A percentile compares a stretch with the other conserved stretches of the same genome.
Evolutionary conservation across 2,797 vertebrate genomes (phyloP).

Genomic region (Anniella stebbinsi): DNA sequence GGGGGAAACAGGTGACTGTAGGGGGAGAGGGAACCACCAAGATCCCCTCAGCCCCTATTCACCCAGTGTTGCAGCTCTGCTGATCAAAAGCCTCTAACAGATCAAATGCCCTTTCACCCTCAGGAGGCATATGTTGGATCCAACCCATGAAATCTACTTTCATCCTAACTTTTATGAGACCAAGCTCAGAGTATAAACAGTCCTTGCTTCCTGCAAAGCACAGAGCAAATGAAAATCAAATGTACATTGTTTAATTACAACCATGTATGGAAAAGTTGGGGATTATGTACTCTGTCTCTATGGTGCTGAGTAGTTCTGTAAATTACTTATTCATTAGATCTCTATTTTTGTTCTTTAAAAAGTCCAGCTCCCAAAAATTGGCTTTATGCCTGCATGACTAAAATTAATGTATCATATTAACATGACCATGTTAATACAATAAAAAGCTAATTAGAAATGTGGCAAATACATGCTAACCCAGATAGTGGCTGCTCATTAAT

Average conservation of each 20-base stretch:
- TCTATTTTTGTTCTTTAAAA: conserved; percentile 67
- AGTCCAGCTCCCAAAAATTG: conserved; percentile 69
- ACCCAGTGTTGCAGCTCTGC: background rate
- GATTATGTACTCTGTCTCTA: conserved; percentile 71
- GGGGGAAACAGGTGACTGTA: background rate
- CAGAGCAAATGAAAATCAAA: conserved; percentile 70
- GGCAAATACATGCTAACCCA: conserved; percentile 61
- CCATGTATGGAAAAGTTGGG: conserved; percentile 55
- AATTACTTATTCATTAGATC: conserved; percentile 76
- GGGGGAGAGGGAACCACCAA: no score
- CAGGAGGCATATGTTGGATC: background rate
- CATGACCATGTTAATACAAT: conserved; percentile 66
- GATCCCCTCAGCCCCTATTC: background rate
- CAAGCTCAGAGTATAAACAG: conserved; percentile 60
- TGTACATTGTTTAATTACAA: conserved; percentile 73
- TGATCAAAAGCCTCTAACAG: background rate
- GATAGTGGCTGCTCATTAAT: conserved; percentile 59
- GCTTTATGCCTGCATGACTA: conserved; percentile 60
- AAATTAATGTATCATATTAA: conserved; percentile 70
- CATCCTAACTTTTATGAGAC: conserved; percentile 61
- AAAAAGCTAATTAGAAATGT: conserved; percentile 72
- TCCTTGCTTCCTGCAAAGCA: conserved; percentile 52
- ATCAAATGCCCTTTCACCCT: background rate
- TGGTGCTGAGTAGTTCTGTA: conserved; percentile 62
- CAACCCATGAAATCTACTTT: conserved; percentile 23